These are phyloP conservation scores for Gymnoscopelus microlampas DNA, from an alignment of 2,797 vertebrate genomes.

Conservation along the genomic window DNA sequence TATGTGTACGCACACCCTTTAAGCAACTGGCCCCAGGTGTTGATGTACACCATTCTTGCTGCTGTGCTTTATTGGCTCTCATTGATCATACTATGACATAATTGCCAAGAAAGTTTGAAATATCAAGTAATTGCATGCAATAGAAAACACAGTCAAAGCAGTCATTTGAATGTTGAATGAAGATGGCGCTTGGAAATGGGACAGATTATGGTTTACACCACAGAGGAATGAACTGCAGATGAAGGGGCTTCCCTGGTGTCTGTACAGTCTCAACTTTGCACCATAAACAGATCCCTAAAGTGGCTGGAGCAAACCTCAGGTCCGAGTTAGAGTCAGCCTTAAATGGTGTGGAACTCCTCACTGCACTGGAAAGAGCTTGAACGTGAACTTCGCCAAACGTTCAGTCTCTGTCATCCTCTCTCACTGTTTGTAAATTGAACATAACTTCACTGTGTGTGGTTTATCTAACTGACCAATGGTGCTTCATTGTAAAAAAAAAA, in stretches of 20 bases:
- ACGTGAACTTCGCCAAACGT: not conserved
- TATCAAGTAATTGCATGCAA: no score
- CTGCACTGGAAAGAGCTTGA: not conserved
- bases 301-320: not conserved
- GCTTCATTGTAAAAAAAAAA: conserved; percentile 37
- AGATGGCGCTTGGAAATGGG: not conserved
- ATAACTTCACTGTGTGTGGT: not conserved
- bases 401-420: not conserved
- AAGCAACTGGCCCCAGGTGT: not conserved
- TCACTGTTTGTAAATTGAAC: not conserved
- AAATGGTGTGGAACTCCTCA: not conserved
- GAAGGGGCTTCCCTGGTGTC: not conserved
- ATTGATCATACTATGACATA: no score
- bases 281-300: conserved; percentile 2
- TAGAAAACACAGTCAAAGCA: no score
- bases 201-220: not conserved
- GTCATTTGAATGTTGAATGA: not conserved
- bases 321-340: conserved; percentile 1
- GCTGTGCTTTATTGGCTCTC: not conserved
- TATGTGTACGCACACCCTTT: not conserved
- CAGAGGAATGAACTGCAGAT: not conserved
- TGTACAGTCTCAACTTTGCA: not conserved
- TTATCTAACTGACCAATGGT: conserved; percentile 19
- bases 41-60: not conserved
- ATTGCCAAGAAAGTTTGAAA: no score